Evolutionary conservation across 2,888 invertebrate species (phyloP), one percentile per base, ranked within the genome.

Genomic region (Fragum whitleyi): DNA sequence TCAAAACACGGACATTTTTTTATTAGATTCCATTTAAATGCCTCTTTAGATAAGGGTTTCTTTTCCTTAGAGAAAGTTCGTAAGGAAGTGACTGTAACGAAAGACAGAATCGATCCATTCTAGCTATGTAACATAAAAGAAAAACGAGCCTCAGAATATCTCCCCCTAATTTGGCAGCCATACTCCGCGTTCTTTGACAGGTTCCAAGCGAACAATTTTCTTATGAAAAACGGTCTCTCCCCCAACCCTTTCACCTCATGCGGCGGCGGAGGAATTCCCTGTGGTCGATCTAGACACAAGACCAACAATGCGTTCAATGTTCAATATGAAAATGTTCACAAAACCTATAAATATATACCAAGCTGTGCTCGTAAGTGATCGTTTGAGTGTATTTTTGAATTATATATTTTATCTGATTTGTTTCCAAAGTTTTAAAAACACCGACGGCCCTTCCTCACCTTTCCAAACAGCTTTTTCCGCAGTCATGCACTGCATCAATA

Each of bases 91-190:
- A 65, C 65, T 36, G 42, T 65, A 65, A 21, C 65, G 39, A 65
- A 65, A 65, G 65, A 65, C 65, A 42, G 65, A 65, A 65, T 65
- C 42, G 65, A 65, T 65, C 65, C 61, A 16, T 42, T 42, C 16
- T 32, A 9, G 36, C 42, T 21, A 36, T 65, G 65, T 65, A 65
- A 65, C 65, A 65, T 36, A n/a, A 23, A n/a, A 39, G 65, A 65
- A 42, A 65, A 65, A 65, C 29, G 42, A 42, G 42, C 19, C 16
- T 32, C 21, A 14, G 21, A 65, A 65, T 65, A 65, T 39, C 65
- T 42, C 65, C 36, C 16, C 42, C 42, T 65, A 65, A 65, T 65
- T 65, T 65, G 65, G 65, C 65, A 65, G 36, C 65, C 11, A 32
- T 32, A 65, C 39, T 36, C 65, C 32, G 42, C 23, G 23, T 7